phyloP scores from a whole-genome alignment of 35 echinoderm and acorn worm genomes.

The Strongylocentrotus purpuratus region DNA sequence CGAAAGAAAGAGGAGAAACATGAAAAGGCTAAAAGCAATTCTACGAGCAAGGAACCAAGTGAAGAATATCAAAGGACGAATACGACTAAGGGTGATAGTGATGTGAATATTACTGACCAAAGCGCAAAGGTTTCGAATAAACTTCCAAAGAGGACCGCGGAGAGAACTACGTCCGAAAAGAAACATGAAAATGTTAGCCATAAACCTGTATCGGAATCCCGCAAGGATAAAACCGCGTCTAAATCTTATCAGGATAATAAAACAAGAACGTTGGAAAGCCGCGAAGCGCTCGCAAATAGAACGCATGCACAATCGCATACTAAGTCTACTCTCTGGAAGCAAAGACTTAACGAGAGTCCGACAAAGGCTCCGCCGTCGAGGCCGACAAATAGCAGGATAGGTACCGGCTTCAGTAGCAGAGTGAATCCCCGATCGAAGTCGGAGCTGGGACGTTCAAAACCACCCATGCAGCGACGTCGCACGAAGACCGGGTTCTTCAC shows the following conservation, averaged over 20 bases:
- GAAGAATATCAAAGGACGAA: background rate
- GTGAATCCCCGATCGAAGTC: slow-evolving; percentile 20
- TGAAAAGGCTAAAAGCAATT: background rate
- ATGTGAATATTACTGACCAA: background rate
- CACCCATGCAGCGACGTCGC: background rate
- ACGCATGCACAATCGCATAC: background rate
- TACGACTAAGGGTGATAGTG: background rate
- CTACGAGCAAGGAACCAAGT: background rate
- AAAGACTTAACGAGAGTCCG: background rate
- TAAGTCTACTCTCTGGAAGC: background rate
- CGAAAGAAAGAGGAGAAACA: background rate
- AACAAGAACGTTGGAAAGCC: background rate
- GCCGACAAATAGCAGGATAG: background rate
- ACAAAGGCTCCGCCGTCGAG: background rate
- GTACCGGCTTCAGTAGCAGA: background rate
- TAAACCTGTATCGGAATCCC: background rate
- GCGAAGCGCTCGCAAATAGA: too few relatives aligned
- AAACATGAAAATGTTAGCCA: background rate
- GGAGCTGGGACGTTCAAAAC: background rate
- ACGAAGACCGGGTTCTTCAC: slow-evolving; percentile 33
- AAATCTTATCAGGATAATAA: background rate
- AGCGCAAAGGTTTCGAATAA: background rate
- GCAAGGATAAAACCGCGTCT: background rate
- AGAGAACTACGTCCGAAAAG: background rate
- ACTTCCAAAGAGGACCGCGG: background rate